Evolutionary conservation across 2,888 invertebrate species (phyloP).

Genomic region (Drosophila flavopinicola): DNA sequence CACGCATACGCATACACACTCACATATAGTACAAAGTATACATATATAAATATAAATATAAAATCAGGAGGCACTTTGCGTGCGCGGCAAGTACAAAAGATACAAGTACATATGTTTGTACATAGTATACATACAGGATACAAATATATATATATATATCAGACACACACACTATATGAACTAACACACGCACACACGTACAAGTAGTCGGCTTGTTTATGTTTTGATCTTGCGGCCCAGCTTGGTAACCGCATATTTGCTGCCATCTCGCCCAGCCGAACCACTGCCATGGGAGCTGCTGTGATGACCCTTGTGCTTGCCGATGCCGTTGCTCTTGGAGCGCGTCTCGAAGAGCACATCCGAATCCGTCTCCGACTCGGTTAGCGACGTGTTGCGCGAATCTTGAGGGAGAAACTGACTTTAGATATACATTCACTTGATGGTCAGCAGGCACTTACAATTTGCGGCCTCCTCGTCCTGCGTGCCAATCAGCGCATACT

Average conservation of each 20-base stretch:
- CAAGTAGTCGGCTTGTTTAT: conserved; percentile 54
- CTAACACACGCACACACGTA: conserved; percentile 26
- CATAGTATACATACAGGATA: conserved; percentile 37
- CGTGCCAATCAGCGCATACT: conserved; percentile 89
- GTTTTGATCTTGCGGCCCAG: conserved; percentile 84
- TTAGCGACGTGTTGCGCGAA: conserved; percentile 85
- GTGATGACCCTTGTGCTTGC: conserved; percentile 65
- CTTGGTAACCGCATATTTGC: conserved; percentile 80
- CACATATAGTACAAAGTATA: conserved; percentile 18
- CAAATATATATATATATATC: conserved; percentile 37
- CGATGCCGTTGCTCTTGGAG: conserved; percentile 82
- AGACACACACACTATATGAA: conserved; percentile 40
- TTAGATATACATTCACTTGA: too few relatives aligned
- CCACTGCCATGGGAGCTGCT: conserved; percentile 44
- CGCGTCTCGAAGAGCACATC: conserved; percentile 93
- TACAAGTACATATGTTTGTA: conserved; percentile 39
- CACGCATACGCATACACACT: conserved; percentile 15
- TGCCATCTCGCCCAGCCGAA: conserved; percentile 54
- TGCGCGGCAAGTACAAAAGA: conserved; percentile 61
- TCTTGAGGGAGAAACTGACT: conserved; percentile 55
- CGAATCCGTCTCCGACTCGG: conserved; percentile 93
- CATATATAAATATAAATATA: conserved; percentile 16
- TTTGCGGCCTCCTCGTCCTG: conserved; percentile 87
- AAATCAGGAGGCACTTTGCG: conserved; percentile 26
- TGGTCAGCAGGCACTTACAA: conserved; percentile 65